These are phyloP conservation scores for Gambusia holbrooki DNA, from an alignment of 2,113 vertebrate species.

Conservation along the genomic window DNA sequence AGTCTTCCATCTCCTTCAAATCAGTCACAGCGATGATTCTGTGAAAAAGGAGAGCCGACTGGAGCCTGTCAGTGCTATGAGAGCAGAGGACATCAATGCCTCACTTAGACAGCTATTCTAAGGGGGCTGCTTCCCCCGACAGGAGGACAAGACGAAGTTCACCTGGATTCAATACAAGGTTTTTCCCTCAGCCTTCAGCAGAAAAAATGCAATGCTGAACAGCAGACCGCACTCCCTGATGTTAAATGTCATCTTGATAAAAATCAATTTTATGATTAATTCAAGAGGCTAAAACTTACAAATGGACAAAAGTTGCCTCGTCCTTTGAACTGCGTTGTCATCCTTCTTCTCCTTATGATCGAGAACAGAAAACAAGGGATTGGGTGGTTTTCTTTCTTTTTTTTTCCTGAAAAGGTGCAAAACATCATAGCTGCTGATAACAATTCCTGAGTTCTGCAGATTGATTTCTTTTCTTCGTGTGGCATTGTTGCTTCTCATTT, in stretches of 20 bases:
- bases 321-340: constrained; percentile 22
- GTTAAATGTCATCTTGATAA: constrained; percentile 68
- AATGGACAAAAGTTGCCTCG: constrained; percentile 40
- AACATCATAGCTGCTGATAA: constrained; percentile 40
- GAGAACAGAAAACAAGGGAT: background rate
- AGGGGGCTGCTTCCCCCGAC: constrained; percentile 62
- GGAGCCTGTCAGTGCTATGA: constrained; percentile 64
- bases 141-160: constrained; percentile 67
- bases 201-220: constrained; percentile 40
- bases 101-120: constrained; percentile 72
- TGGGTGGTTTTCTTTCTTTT: background rate
- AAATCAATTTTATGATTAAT: constrained; percentile 69
- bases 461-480: constrained; percentile 49
- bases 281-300: constrained; percentile 52
- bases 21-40: constrained; percentile 72
- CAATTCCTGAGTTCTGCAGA: constrained; percentile 60
- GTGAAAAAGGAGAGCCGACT: constrained; percentile 45
- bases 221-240: constrained; percentile 49
- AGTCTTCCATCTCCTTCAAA: constrained; percentile 70
- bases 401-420: constrained; percentile 2
- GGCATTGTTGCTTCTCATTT: constrained; percentile 70
- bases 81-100: constrained; percentile 65
- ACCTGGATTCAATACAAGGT: constrained; percentile 69
- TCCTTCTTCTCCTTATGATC: constrained; percentile 7
- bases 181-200: constrained; percentile 38